Conservation (phyloP, 2,797 vertebrate genomes). For the Darevskia nairensis region DNA sequence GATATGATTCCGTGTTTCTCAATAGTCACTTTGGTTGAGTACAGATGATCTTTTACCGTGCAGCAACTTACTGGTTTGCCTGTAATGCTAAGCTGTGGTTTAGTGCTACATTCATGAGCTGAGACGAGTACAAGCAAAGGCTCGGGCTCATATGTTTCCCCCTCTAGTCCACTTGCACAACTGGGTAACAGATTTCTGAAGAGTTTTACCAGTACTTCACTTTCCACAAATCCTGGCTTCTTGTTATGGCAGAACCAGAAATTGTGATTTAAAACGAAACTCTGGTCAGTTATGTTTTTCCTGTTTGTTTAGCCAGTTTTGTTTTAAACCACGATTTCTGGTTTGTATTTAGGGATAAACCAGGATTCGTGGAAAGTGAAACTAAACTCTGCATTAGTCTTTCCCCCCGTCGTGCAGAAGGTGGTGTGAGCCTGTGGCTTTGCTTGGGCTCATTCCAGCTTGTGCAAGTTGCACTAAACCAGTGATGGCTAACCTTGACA, state of each 20-base stretch:
- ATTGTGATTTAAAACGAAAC: no score
- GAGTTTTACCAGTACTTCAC: neutral
- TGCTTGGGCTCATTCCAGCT: neutral
- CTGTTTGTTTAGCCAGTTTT: neutral
- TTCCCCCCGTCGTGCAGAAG: neutral
- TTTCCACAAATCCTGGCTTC: neutral
- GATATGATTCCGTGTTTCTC: neutral
- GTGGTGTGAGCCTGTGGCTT: neutral
- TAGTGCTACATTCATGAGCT: neutral
- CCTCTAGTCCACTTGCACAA: neutral
- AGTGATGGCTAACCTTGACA: no score
- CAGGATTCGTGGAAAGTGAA: neutral
- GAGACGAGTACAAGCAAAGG: neutral
- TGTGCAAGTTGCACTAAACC: neutral
- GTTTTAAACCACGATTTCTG: neutral
- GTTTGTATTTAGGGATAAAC: neutral
- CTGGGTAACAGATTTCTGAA: neutral
- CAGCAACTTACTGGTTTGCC: neutral
- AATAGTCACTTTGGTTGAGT: neutral
- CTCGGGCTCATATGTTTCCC: neutral
- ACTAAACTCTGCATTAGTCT: neutral
- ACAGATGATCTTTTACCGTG: neutral
- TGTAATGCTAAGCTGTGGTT: neutral
- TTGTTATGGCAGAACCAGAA: no score
- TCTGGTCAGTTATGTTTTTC: no score